phyloP scores from a whole-genome alignment of 2,888 invertebrate species.

The Alviniconcha strummeri region DNA sequence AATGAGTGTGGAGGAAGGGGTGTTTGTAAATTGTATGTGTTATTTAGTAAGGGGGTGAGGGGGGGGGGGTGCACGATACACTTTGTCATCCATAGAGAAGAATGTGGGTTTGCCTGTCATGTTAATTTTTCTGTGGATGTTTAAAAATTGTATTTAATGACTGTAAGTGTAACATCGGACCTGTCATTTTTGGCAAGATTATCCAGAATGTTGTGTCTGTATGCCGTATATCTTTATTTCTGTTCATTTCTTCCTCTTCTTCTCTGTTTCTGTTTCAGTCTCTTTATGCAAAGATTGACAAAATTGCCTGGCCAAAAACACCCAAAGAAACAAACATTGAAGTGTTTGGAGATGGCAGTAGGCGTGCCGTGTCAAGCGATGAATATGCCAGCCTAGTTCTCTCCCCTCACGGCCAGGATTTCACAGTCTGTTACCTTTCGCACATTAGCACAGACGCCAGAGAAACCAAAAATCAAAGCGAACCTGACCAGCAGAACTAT shows the following conservation, averaged over 20 bases:
- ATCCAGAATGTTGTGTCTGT: no score
- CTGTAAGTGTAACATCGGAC: no score
- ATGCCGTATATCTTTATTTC: background rate
- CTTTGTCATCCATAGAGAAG: no score
- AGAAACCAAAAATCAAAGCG: background rate
- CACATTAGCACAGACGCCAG: conserved; percentile 52
- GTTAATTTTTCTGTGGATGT: no score
- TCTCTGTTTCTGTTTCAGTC: conserved; percentile 49
- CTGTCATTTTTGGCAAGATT: no score
- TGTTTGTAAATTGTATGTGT: no score
- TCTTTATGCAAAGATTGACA: conserved; percentile 60
- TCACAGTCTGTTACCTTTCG: conserved; percentile 66
- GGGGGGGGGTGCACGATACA: no score
- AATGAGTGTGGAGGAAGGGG: no score
- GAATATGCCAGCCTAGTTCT: conserved; percentile 64
- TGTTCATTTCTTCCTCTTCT: background rate
- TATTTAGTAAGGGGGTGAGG: no score
- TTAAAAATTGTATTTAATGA: no score
- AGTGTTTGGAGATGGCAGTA: conserved; percentile 59
- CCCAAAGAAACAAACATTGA: conserved; percentile 49
- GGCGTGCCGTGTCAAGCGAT: conserved; percentile 58
- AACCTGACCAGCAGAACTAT: background rate
- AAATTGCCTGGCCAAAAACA: conserved; percentile 60
- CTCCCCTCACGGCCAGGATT: conserved; percentile 63
- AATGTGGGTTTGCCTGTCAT: no score